Base-by-base conservation (phyloP, 2,888 invertebrate genomes). In the Polietes domitor region DNA sequence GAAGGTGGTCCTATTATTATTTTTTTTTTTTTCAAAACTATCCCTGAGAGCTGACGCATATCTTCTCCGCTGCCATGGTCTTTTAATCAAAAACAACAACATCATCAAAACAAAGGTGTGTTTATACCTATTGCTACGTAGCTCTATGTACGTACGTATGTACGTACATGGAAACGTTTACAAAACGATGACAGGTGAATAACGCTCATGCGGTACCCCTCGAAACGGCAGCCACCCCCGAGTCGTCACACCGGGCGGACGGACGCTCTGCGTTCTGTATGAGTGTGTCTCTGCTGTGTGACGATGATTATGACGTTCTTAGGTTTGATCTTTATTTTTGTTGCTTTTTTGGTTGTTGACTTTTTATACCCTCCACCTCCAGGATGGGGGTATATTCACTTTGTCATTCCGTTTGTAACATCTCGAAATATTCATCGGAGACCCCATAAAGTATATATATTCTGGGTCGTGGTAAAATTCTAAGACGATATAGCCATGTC, bases 171-270 rank as follows among this genome's bases (percentile, higher is more conserved):
- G 47, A 47, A 47, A 47, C 47, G n/a, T 47, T 47, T 47, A n/a
- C n/a, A 47, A 47, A 47, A 47, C 47, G 24, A 24, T 26, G 58
- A 58, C 58, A 58, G 58, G 58, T 58, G 58, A 58, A 58, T 58
- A 58, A 58, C 9, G 50, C 50, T 50, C 3, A n/a, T n/a, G 19
- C 10, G 21, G 7, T 17, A 53, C 19, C 17, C 1, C 2, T 7
- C 53, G 7, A 47, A 43, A 10, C 43, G 15, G 17, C 53, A 21
- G 21, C 53, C 21, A 53, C 53, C 53, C 6, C 19, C 17, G 53
- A 5, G 7, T 21, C 21, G 12, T 37, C 10, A 9, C 10, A 9
- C 37, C 12, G 37, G 37, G 12, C 37, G 37, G 37, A 37, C 37
- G 37, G 1, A 37, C 37, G 37, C 12, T 5, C 32, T 32, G 32